Percentiles rank a stretch among this genome's conserved stretches.
These are phyloP conservation scores for Misgurnus mizolepis DNA, from an alignment of 2,113 vertebrate genomes.

Conservation along the genomic window DNA sequence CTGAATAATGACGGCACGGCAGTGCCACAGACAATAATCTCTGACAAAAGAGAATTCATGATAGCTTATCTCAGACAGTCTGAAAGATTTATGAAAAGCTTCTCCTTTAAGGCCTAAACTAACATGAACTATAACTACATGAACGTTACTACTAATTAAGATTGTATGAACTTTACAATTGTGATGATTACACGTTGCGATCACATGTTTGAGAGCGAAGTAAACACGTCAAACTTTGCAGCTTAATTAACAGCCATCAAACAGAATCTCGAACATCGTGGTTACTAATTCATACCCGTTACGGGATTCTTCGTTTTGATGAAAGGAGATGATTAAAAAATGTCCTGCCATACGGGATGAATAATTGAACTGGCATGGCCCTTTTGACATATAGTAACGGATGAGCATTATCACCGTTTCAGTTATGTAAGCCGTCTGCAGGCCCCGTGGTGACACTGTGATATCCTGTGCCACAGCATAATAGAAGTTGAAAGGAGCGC, in stretches of 20 bases:
- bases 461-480: neutral
- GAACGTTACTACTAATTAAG: neutral
- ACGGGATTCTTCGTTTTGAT: constrained; percentile 57
- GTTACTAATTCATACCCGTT: constrained; percentile 58
- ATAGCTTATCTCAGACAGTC: constrained; percentile 15
- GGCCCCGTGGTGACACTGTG: neutral
- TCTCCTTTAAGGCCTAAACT: neutral
- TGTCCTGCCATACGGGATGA: constrained; percentile 33
- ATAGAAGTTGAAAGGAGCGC: constrained; percentile 5
- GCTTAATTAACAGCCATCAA: constrained; percentile 56
- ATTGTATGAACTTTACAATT: neutral
- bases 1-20: constrained; percentile 39
- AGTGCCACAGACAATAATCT: constrained; percentile 28
- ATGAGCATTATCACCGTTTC: constrained; percentile 43
- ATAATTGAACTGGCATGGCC: constrained; percentile 50
- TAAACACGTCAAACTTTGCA: constrained; percentile 32
- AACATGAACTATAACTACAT: neutral
- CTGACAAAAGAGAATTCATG: constrained; percentile 44
- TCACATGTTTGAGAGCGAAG: neutral
- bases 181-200: neutral
- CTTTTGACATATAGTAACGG: constrained; percentile 42
- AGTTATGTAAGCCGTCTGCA: constrained; percentile 31
- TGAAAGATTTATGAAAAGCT: constrained; percentile 8
- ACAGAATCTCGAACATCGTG: constrained; percentile 49
- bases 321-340: constrained; percentile 52